Conservation (phyloP, 1,140 invertebrate genomes). For the Hormaphis cornu region DNA sequence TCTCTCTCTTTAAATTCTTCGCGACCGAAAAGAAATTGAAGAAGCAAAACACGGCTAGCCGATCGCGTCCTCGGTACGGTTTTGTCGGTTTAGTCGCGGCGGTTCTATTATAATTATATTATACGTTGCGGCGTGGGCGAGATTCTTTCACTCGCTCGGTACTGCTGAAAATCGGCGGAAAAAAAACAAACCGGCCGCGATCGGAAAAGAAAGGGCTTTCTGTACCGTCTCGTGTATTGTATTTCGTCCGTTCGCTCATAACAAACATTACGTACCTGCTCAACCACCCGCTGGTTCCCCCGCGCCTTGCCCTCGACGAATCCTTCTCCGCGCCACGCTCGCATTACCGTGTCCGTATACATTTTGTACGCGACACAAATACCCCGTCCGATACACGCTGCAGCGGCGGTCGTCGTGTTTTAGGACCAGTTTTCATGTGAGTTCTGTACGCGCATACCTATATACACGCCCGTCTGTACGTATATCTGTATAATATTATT, state of each 20-base stretch:
- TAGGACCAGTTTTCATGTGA: conserved; percentile 31
- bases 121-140: neutral
- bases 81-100: too few species aligned
- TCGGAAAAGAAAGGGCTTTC: conserved; percentile 30
- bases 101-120: neutral
- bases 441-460: neutral
- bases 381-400: neutral
- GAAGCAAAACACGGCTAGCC: neutral
- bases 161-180: too few species aligned
- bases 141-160: neutral
- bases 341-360: neutral
- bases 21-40: neutral
- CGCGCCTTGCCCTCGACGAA: neutral
- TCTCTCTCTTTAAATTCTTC: neutral
- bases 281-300: neutral
- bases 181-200: too few species aligned
- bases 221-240: neutral
- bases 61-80: too few species aligned
- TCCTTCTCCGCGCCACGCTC: neutral
- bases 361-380: neutral
- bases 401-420: too few species aligned
- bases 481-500: too few species aligned
- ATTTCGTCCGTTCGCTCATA: neutral
- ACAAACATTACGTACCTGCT: neutral
- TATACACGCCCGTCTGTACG: too few species aligned